Evolutionary conservation across 2,888 invertebrate genomes (phyloP).

Genomic region (Lepidonotus clava): DNA sequence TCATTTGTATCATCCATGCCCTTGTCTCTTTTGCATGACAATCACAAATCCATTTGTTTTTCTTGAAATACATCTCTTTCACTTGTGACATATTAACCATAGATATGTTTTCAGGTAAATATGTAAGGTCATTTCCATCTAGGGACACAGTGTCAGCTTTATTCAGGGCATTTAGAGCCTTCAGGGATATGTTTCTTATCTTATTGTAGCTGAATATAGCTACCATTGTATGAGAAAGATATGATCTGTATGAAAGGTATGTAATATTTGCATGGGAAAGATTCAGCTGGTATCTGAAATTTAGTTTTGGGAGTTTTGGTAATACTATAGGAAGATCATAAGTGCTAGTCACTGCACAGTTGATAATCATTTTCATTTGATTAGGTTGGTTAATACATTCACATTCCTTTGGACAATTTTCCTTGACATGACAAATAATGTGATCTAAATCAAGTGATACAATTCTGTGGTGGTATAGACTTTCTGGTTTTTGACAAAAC

Average conservation of each 20-base stretch:
- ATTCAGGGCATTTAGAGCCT: not conserved
- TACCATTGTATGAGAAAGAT: not conserved
- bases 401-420: not conserved
- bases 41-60: conserved; percentile 6
- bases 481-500: not conserved
- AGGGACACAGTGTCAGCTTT: not conserved
- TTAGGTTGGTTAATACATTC: not conserved
- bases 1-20: not conserved
- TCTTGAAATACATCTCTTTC: not conserved
- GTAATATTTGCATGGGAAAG: not conserved
- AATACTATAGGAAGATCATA: not conserved
- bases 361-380: not conserved
- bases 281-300: not conserved
- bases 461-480: not conserved
- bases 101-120: not conserved
- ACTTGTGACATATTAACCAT: not conserved
- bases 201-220: not conserved
- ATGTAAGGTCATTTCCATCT: not conserved
- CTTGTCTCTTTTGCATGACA: not conserved
- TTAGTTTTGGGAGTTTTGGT: not conserved
- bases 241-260: not conserved
- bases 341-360: not conserved
- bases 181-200: not conserved
- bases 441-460: not conserved
- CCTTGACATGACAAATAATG: not conserved